phyloP scores from a whole-genome alignment of 1,140 invertebrate species.

The Pissodes strobi region DNA sequence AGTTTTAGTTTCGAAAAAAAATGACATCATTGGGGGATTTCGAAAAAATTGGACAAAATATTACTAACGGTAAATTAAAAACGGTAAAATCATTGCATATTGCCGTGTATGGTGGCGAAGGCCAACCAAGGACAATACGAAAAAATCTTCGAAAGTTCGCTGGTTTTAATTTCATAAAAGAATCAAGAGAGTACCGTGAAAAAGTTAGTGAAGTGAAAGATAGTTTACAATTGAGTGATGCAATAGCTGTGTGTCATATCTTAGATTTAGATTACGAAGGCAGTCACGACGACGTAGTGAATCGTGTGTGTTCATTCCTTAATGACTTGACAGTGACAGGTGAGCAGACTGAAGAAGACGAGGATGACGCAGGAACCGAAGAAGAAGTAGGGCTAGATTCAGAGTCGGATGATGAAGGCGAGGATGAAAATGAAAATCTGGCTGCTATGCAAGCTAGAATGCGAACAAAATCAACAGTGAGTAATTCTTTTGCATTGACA shows the following conservation, averaged over 20 bases:
- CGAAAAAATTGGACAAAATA: too few species aligned
- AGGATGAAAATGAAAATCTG: neutral
- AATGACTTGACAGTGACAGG: neutral
- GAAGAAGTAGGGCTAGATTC: neutral
- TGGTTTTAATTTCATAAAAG: slow-evolving; percentile 5
- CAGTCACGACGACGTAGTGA: neutral
- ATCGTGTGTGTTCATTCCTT: neutral
- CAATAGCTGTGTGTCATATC: slow-evolving; percentile 2
- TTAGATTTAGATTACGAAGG: slow-evolving; percentile 6
- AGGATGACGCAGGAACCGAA: neutral
- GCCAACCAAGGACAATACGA: neutral
- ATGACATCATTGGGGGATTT: too few species aligned
- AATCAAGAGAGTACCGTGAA: neutral
- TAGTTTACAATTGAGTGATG: neutral
- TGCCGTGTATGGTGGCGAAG: neutral
- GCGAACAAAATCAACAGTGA: too few species aligned
- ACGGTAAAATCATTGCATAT: slow-evolving; percentile 7
- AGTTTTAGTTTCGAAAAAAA: too few species aligned
- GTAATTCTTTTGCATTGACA: too few species aligned
- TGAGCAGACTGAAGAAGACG: neutral
- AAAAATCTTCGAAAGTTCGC: neutral
- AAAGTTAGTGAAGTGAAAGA: neutral
- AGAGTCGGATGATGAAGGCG: neutral
- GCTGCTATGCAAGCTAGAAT: neutral
- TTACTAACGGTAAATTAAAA: too few species aligned